A percentile compares a stretch with the other conserved stretches of the same genome.
phyloP scores from a whole-genome alignment of 2,797 vertebrate species.

The Rhinella marina region DNA sequence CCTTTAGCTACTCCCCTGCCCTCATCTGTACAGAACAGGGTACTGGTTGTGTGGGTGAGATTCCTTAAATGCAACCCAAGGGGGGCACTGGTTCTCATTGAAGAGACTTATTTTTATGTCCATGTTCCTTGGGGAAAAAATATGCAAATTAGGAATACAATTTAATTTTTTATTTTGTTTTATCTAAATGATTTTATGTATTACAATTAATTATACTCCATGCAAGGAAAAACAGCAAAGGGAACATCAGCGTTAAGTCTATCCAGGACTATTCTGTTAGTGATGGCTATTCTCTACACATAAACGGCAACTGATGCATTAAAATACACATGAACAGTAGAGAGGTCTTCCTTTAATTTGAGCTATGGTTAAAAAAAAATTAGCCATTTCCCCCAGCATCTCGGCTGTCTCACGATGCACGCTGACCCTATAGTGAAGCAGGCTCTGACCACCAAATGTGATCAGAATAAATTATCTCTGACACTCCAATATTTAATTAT shows the following conservation, averaged over 20 bases:
- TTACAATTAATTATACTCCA: neutral
- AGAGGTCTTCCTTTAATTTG: conserved; percentile 42
- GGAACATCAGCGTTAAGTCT: neutral
- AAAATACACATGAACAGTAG: conserved; percentile 58
- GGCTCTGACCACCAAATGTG: conserved; percentile 92
- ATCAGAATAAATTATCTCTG: conserved; percentile 98
- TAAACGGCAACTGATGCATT: neutral
- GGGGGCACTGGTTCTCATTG: too few species aligned
- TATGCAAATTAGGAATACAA: neutral
- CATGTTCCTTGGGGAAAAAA: too few species aligned
- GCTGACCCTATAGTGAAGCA: conserved; percentile 89
- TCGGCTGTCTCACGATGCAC: conserved; percentile 79
- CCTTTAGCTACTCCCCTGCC: too few species aligned
- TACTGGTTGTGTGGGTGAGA: too few species aligned
- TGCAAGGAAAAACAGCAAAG: neutral
- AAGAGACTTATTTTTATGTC: too few species aligned
- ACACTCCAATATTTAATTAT: conserved; percentile 99
- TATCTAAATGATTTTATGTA: neutral
- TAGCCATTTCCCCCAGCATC: conserved; percentile 68
- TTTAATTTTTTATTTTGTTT: neutral
- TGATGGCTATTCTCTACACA: neutral
- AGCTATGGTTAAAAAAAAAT: neutral
- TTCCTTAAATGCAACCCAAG: too few species aligned
- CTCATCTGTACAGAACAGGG: too few species aligned
- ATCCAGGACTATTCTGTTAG: neutral